These are phyloP conservation scores for Brachyptera risi DNA, from an alignment of 2,888 invertebrate species.

Conservation along the genomic window DNA sequence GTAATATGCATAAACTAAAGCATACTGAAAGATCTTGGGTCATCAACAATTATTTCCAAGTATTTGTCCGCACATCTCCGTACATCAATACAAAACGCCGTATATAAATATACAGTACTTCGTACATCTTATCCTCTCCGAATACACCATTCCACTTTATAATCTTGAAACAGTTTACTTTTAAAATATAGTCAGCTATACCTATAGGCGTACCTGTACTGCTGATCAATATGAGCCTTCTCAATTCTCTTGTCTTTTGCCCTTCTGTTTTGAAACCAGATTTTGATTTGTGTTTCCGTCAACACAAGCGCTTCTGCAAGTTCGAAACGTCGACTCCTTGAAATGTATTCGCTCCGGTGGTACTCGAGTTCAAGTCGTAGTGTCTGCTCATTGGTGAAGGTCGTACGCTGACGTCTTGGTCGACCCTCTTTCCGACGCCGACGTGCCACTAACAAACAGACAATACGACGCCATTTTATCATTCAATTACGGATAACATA, in stretches of 20 bases:
- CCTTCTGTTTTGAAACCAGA: slow-evolving; percentile 92
- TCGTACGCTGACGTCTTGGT: slow-evolving; percentile 86
- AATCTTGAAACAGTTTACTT: not conserved
- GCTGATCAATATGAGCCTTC: slow-evolving; percentile 92
- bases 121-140: not conserved
- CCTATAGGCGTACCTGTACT: slow-evolving; percentile 68
- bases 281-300: slow-evolving; percentile 81
- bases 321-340: slow-evolving; percentile 76
- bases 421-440: slow-evolving; percentile 81
- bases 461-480: slow-evolving; percentile 12
- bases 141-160: not conserved
- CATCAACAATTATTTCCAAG: not conserved
- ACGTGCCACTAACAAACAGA: slow-evolving; percentile 67
- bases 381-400: slow-evolving; percentile 92
- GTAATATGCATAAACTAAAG: no score
- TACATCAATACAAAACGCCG: no score
- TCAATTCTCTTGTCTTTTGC: slow-evolving; percentile 96
- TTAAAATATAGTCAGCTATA: no score
- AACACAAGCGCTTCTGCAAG: slow-evolving; percentile 62
- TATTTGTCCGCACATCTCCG: not conserved
- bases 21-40: no score
- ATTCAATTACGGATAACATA: no score
- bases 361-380: slow-evolving; percentile 86
- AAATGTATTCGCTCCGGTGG: slow-evolving; percentile 88
- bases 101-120: no score